Evolutionary conservation across 2,888 invertebrate genomes (phyloP).

Genomic region (Ophion costatus): DNA sequence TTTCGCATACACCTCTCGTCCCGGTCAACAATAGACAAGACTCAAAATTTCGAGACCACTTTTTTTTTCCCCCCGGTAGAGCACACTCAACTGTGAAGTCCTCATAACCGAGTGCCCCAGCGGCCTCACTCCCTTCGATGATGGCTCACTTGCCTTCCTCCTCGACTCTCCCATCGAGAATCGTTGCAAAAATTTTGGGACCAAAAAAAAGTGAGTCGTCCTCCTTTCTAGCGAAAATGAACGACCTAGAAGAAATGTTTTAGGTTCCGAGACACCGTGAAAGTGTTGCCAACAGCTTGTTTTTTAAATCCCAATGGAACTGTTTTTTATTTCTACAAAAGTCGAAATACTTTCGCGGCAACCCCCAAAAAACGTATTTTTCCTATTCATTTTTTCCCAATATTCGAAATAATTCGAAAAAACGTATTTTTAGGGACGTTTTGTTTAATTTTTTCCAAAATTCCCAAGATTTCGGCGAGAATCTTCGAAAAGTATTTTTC

Average conservation of each 20-base stretch:
- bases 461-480: too few relatives aligned
- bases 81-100: conserved; percentile 26
- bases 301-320: too few relatives aligned
- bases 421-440: too few relatives aligned
- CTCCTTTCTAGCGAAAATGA: neutral
- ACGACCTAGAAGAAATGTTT: neutral
- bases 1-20: conserved; percentile 67
- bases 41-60: conserved; percentile 19
- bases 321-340: too few relatives aligned
- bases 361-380: too few relatives aligned
- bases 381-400: too few relatives aligned
- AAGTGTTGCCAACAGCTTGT: too few relatives aligned
- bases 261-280: too few relatives aligned
- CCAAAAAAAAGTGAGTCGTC: neutral
- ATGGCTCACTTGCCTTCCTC: conserved; percentile 18
- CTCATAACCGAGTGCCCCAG: neutral
- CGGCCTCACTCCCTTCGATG: conserved; percentile 46
- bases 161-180: neutral
- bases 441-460: too few relatives aligned
- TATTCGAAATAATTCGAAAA: too few relatives aligned
- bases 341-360: too few relatives aligned
- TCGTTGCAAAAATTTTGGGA: neutral
- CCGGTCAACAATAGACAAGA: conserved; percentile 35
- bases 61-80: conserved; percentile 1
- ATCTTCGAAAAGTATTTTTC: too few relatives aligned